Evolutionary conservation across 2,113 vertebrate genomes (phyloP).

Genomic region (Enhydra lutris): DNA sequence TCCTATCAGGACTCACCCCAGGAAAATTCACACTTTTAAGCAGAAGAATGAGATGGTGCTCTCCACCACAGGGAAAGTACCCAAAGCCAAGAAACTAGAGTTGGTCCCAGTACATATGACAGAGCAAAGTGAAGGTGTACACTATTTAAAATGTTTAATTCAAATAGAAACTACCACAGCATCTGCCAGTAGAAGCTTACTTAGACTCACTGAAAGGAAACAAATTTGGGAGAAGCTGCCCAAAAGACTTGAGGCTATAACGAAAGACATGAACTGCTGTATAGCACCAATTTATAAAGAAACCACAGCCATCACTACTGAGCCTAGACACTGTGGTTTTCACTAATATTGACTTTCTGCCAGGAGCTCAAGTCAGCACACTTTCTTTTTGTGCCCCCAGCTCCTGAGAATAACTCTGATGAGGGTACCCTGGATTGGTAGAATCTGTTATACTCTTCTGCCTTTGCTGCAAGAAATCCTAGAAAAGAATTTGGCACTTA

Average conservation of each 20-base stretch:
- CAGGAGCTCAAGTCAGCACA: not conserved
- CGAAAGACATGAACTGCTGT: not conserved
- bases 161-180: not conserved
- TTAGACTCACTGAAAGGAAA: not conserved
- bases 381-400: not conserved
- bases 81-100: not conserved
- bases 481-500: not conserved
- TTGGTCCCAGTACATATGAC: not conserved
- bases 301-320: not conserved
- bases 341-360: not conserved
- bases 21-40: not conserved
- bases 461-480: not conserved
- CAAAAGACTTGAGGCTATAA: not conserved
- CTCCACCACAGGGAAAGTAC: not conserved
- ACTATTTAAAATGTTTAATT: not conserved
- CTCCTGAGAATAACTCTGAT: not conserved
- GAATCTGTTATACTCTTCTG: not conserved
- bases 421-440: not conserved
- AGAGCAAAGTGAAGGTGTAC: not conserved
- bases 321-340: not conserved
- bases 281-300: not conserved
- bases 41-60: not conserved
- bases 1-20: not conserved
- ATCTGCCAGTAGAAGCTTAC: not conserved
- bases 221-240: not conserved